Percentiles rank a stretch among this genome's conserved stretches.
Evolutionary conservation across 2,113 vertebrate species (phyloP).

Genomic region (Anoplopoma fimbria): DNA sequence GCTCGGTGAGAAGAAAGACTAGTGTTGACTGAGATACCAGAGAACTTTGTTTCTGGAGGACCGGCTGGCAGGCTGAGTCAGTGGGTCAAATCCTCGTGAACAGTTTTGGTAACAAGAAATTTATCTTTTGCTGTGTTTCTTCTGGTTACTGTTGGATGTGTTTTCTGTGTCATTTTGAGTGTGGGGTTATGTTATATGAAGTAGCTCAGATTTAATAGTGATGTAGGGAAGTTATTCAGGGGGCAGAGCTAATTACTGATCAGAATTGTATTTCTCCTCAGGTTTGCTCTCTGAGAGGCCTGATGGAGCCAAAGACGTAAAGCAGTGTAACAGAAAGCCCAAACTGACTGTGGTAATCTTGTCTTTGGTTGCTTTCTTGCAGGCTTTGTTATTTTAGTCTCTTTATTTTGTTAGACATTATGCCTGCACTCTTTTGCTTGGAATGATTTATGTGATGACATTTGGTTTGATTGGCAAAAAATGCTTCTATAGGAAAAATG

Average conservation of each 20-base stretch:
- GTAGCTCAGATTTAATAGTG: conserved; percentile 52
- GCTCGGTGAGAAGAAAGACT: conserved; percentile 41
- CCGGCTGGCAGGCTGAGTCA: conserved; percentile 3
- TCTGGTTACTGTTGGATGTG: conserved; percentile 67
- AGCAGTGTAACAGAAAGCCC: conserved; percentile 50
- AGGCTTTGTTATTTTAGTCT: conserved; percentile 54
- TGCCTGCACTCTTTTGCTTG: conserved; percentile 56
- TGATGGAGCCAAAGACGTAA: conserved; percentile 62
- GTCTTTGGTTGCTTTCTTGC: conserved; percentile 56
- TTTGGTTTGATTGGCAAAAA: conserved; percentile 45
- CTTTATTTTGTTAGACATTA: conserved; percentile 54
- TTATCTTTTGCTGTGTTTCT: conserved; percentile 71
- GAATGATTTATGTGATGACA: conserved; percentile 54
- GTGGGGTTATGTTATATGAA: conserved; percentile 58
- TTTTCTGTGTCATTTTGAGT: conserved; percentile 67
- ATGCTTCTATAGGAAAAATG: conserved; percentile 39
- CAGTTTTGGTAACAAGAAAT: conserved; percentile 62
- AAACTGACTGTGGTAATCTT: conserved; percentile 44
- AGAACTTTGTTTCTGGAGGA: conserved; percentile 40
- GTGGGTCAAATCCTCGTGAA: conserved; percentile 37
- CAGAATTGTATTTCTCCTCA: conserved; percentile 49
- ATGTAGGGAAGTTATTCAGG: conserved; percentile 29
- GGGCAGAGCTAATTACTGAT: conserved; percentile 52
- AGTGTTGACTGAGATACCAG: conserved; percentile 26
- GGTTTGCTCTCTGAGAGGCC: conserved; percentile 40